A percentile compares a stretch with the other conserved stretches of the same genome.
Evolutionary conservation across 92 coral and sea anemone species (phyloP).

Genomic region (Paramuricea clavata): DNA sequence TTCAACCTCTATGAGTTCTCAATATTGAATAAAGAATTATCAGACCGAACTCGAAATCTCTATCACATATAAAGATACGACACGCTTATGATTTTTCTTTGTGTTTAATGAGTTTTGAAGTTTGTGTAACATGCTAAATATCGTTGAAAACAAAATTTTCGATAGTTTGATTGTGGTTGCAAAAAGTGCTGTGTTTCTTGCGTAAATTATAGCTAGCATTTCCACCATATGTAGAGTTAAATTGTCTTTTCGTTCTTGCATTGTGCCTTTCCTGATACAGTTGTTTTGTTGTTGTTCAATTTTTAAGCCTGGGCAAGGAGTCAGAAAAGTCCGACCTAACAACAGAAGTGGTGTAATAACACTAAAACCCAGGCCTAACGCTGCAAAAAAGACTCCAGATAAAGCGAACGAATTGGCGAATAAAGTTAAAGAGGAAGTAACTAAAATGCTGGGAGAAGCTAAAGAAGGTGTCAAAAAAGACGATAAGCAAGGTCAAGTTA

Average conservation of each 20-base stretch:
- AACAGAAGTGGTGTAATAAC: not conserved
- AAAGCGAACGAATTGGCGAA: not conserved
- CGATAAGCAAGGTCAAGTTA: not conserved
- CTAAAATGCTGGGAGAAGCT: not conserved
- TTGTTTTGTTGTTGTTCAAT: not conserved
- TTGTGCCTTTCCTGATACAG: not conserved
- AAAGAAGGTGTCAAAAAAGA: not conserved
- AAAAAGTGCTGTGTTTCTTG: not conserved
- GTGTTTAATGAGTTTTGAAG: no score
- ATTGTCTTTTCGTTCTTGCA: not conserved
- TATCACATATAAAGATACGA: no score
- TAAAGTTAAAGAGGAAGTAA: not conserved
- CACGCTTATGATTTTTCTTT: no score
- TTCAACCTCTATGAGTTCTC: no score
- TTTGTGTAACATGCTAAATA: no score
- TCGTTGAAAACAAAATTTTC: no score
- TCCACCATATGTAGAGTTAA: not conserved
- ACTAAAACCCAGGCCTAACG: not conserved
- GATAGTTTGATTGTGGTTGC: no score
- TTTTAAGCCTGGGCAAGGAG: slow-evolving; percentile 1
- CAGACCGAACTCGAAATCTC: no score
- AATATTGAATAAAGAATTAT: no score
- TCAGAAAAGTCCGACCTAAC: not conserved
- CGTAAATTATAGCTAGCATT: not conserved
- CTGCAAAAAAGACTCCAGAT: not conserved